phyloP scores from a whole-genome alignment of 2,113 vertebrate species.

The Lampris megalopsis region DNA sequence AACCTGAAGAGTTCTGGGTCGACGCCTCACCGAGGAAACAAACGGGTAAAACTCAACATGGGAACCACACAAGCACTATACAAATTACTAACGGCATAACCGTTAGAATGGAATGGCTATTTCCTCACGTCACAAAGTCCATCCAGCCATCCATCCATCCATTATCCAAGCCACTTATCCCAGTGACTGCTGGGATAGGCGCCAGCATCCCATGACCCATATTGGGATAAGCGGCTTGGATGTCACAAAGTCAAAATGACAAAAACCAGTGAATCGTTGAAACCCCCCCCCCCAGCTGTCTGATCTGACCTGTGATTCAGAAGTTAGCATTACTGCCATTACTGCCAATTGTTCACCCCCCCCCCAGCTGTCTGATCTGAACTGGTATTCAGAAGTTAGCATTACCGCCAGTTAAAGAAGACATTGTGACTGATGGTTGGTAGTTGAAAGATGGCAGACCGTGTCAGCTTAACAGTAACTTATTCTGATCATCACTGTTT shows the following conservation, averaged over 20 bases:
- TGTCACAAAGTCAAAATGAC: not conserved
- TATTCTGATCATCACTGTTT: not conserved
- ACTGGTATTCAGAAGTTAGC: no score
- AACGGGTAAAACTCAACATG: slow-evolving; percentile 52
- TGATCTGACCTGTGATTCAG: no score
- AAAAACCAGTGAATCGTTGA: no score
- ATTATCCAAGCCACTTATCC: no score
- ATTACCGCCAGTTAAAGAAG: slow-evolving; percentile 54
- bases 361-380: no score
- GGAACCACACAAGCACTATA: slow-evolving; percentile 32
- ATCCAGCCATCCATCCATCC: no score
- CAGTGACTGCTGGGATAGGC: no score
- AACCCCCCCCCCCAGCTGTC: no score
- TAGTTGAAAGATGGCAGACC: not conserved
- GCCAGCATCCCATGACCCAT: no score
- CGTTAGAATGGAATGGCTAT: slow-evolving; percentile 62
- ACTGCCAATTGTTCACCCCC: no score
- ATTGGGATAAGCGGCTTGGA: no score
- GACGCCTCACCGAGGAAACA: slow-evolving; percentile 34
- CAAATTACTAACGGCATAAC: slow-evolving; percentile 61
- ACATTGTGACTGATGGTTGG: slow-evolving; percentile 8
- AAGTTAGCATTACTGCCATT: no score
- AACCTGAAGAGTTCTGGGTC: not conserved
- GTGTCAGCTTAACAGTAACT: not conserved
- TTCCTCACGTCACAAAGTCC: slow-evolving; percentile 23